phyloP scores from a whole-genome alignment of 1,140 invertebrate species.

The Ptiloglossa arizonensis region DNA sequence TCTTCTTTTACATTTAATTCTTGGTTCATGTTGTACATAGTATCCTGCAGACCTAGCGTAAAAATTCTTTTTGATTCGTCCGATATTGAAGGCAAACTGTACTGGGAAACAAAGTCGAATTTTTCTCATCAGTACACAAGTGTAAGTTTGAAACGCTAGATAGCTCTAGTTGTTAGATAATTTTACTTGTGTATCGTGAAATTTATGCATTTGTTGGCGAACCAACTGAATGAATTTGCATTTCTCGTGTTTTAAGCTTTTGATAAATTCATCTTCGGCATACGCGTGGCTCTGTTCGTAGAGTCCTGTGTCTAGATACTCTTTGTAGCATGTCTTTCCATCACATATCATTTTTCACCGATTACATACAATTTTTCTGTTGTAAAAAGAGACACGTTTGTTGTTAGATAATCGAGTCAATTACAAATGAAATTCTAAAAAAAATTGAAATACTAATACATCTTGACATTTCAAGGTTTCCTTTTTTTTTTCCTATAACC shows the following conservation, averaged over 20 bases:
- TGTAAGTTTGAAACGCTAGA: neutral
- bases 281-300: neutral
- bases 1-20: neutral
- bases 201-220: constrained; percentile 68
- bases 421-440: constrained; percentile 37
- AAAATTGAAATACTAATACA: constrained; percentile 4
- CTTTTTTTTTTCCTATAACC: constrained; percentile 1
- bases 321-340: constrained; percentile 11
- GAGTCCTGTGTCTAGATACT: neutral
- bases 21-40: neutral
- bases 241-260: constrained; percentile 64
- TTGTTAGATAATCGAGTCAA: neutral
- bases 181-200: constrained; percentile 63
- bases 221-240: constrained; percentile 69
- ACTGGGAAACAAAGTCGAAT: neutral
- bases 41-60: neutral
- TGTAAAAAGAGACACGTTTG: neutral
- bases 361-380: neutral
- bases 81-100: neutral
- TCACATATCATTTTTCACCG: constrained; percentile 52
- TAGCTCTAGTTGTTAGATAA: no score
- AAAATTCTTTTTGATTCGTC: neutral
- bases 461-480: neutral
- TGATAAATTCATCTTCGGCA: constrained; percentile 62
- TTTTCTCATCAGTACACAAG: neutral